phyloP scores from a whole-genome alignment of 1,140 invertebrate species.

The Nixonia krombeini region DNA sequence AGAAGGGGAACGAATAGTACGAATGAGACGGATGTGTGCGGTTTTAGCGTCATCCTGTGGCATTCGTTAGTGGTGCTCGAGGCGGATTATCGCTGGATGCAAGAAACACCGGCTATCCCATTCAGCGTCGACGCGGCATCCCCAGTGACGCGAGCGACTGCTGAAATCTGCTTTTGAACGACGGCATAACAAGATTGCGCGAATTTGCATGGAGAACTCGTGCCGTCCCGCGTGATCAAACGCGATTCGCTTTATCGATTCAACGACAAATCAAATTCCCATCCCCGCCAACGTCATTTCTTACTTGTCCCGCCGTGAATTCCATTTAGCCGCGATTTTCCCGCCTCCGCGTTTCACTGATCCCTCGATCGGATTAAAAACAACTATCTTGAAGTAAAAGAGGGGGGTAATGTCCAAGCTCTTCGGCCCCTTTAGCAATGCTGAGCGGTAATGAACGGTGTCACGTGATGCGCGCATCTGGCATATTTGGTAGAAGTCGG shows the following conservation, averaged over 20 bases:
- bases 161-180: conserved; percentile 37
- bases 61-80: conserved; percentile 41
- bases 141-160: conserved; percentile 27
- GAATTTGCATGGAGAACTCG: conserved; percentile 33
- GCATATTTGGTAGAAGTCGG: too few relatives aligned
- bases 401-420: too few relatives aligned
- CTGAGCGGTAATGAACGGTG: too few relatives aligned
- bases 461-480: too few relatives aligned
- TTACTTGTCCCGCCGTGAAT: too few relatives aligned
- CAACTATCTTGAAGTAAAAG: too few relatives aligned
- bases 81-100: conserved; percentile 37
- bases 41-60: conserved; percentile 11
- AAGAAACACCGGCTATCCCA: conserved; percentile 22
- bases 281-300: too few relatives aligned
- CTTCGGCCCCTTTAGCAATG: too few relatives aligned
- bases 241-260: conserved; percentile 20
- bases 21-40: background rate
- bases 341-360: too few relatives aligned
- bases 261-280: too few relatives aligned
- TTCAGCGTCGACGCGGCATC: conserved; percentile 18
- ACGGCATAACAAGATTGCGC: conserved; percentile 37
- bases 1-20: too few relatives aligned
- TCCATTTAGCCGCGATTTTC: background rate
- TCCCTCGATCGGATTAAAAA: too few relatives aligned
- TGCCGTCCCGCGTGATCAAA: conserved; percentile 18